A percentile compares a stretch with the other conserved stretches of the same genome.
phyloP scores from a whole-genome alignment of 2,888 invertebrate species.

The Melanophora roralis region DNA sequence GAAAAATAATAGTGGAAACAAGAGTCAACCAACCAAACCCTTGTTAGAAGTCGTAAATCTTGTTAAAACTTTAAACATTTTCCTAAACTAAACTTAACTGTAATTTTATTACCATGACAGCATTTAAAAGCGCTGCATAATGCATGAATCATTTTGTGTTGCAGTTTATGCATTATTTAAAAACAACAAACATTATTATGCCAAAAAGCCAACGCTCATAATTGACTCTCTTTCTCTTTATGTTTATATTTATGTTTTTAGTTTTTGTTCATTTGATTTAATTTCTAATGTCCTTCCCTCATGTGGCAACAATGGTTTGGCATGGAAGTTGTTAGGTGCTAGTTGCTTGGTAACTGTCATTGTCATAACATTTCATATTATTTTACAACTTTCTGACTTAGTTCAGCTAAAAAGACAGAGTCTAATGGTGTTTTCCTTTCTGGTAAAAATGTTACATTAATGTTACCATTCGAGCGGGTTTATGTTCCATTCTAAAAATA shows the following conservation, averaged over 20 bases:
- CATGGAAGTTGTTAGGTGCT: conserved; percentile 4
- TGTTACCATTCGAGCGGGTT: no score
- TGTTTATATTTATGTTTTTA: no score
- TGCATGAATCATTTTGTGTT: conserved; percentile 4
- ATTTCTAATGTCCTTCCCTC: conserved; percentile 20
- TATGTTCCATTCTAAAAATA: no score
- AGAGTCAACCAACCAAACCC: conserved; percentile 35
- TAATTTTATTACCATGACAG: conserved; percentile 55
- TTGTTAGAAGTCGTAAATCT: conserved; percentile 52
- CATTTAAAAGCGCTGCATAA: conserved; percentile 2
- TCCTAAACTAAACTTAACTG: conserved; percentile 13
- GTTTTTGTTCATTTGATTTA: conserved; percentile 17
- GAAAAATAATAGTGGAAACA: background rate
- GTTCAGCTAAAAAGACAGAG: conserved; percentile 41
- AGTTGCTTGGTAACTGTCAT: conserved; percentile 34
- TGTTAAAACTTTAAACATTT: conserved; percentile 41
- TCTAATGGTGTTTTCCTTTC: conserved; percentile 49
- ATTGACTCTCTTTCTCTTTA: conserved; percentile 53
- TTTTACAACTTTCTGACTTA: conserved; percentile 43
- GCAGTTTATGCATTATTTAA: conserved; percentile 74
- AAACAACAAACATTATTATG: conserved; percentile 73
- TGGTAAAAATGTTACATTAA: no score
- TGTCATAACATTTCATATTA: conserved; percentile 49
- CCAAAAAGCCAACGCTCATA: conserved; percentile 63
- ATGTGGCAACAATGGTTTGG: background rate